Evolutionary conservation across 1,140 invertebrate species (phyloP), one percentile per base, ranked within the genome.

Genomic region (Cyclargus thomasi): DNA sequence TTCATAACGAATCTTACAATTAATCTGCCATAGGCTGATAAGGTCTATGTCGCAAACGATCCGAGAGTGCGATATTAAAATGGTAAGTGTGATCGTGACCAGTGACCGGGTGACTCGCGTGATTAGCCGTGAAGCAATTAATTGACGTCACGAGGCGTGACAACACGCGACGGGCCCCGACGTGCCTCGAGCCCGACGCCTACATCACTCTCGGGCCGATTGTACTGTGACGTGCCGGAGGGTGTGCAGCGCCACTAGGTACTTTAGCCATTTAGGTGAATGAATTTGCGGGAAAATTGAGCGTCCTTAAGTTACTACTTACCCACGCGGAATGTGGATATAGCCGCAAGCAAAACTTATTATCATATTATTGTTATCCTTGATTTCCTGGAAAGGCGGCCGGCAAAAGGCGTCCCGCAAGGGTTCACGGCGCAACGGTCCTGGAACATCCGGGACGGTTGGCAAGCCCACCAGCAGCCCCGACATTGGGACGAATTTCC

Each of bases 101-200:
- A 5, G 17, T 11, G 55, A 47, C 53, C 17, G 18, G 53, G 2
- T 59, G 55, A 59, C 20, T 18, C 55, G 20, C 18, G 18, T 20
- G 55, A 20, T 59, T 11, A 21, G 18, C 55, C 55, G 55, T 59
- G 55, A 59, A 11, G 18, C 10, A 21, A 59, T 59, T 21, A 20
- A 59, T 59, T 59, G 20, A 21, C 55, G 55, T 59, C 55, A 59
- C 55, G 55, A n/a, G 20, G 18, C 55, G 55, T 20, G 39, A 47
- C 55, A 59, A 20, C 17, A 21, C 18, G 55, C 55, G 39, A 59
- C 55, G 18, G 55, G 55, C 10, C 18, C 55, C 20, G 55, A 8
- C 55, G 55, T 11, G 55, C 20, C 10, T 20, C 55, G 17, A 18
- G 1, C 10, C 55, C 55, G 17, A 18, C 55, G 10, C 53, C 53